These are phyloP conservation scores for Porites lobata DNA, from an alignment of 92 coral and sea anemone species.

Conservation along the genomic window DNA sequence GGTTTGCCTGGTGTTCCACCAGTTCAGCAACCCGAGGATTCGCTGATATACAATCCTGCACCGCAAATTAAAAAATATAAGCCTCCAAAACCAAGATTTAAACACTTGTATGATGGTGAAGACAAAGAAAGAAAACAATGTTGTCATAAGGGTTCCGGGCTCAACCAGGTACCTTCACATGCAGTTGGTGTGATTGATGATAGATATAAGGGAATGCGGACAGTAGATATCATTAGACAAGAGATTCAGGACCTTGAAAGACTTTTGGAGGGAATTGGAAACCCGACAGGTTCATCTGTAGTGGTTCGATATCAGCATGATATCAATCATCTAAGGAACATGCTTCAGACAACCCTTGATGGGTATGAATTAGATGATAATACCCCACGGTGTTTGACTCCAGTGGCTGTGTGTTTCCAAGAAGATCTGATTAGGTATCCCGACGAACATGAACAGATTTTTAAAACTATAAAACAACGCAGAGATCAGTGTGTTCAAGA, in stretches of 20 bases:
- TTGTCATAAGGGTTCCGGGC: neutral
- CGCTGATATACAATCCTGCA: slow-evolving; percentile 39
- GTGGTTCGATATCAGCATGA: slow-evolving; percentile 84
- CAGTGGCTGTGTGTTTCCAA: slow-evolving; percentile 45
- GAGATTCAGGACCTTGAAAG: slow-evolving; percentile 88
- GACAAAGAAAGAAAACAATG: neutral
- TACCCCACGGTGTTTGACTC: slow-evolving; percentile 6
- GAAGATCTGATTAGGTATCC: slow-evolving; percentile 84
- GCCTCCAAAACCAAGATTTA: slow-evolving; percentile 62
- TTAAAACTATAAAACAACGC: slow-evolving; percentile 71
- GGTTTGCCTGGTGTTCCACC: slow-evolving; percentile 60
- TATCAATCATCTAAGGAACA: slow-evolving; percentile 70
- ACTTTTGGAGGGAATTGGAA: slow-evolving; percentile 86
- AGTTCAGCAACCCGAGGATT: slow-evolving; percentile 60
- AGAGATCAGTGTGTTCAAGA: slow-evolving; percentile 88
- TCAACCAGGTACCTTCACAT: neutral
- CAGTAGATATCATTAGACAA: slow-evolving; percentile 80
- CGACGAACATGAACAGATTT: slow-evolving; percentile 72
- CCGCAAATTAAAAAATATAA: slow-evolving; percentile 35
- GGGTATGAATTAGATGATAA: slow-evolving; percentile 61
- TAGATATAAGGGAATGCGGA: slow-evolving; percentile 63
- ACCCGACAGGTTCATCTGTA: slow-evolving; percentile 78
- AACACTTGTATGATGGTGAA: neutral
- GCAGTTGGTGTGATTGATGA: neutral
- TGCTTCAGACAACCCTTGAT: slow-evolving; percentile 69